These are phyloP conservation scores for Sceloporus undulatus DNA, from an alignment of 2,113 vertebrate species.

Conservation along the genomic window DNA sequence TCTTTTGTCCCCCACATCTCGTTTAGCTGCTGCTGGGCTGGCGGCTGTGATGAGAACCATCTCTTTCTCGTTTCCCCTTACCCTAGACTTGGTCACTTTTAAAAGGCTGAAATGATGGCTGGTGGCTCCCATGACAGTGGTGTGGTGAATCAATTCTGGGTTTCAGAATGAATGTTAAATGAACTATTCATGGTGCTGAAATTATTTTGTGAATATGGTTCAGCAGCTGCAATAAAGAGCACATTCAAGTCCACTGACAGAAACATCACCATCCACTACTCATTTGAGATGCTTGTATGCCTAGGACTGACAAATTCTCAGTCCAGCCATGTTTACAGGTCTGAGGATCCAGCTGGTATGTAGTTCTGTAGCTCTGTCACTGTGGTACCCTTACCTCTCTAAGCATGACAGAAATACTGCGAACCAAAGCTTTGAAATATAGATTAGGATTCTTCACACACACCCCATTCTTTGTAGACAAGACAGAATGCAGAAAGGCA, in stretches of 20 bases:
- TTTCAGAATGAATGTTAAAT: too few species aligned
- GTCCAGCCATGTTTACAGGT: not conserved
- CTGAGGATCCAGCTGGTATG: not conserved
- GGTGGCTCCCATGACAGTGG: too few species aligned
- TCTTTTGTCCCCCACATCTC: not conserved
- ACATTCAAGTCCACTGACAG: too few species aligned
- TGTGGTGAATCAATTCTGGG: too few species aligned
- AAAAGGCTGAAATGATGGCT: not conserved
- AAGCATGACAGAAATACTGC: not conserved
- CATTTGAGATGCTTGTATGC: not conserved
- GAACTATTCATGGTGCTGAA: too few species aligned
- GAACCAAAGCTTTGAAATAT: conserved; percentile 20
- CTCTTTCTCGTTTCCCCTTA: too few species aligned
- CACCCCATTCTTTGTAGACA: conserved; percentile 21
- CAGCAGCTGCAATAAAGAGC: too few species aligned
- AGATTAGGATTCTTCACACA: fast-evolving
- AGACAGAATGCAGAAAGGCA: conserved; percentile 15
- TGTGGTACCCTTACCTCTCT: conserved; percentile 3
- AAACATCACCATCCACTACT: too few species aligned
- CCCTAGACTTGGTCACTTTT: not conserved
- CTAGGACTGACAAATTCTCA: not conserved
- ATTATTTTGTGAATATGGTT: too few species aligned
- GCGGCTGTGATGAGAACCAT: not conserved
- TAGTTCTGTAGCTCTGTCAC: not conserved
- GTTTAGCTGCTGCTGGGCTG: not conserved